These are phyloP conservation scores for Regulus satrapa DNA, from an alignment of 2,113 vertebrate genomes.

Conservation along the genomic window DNA sequence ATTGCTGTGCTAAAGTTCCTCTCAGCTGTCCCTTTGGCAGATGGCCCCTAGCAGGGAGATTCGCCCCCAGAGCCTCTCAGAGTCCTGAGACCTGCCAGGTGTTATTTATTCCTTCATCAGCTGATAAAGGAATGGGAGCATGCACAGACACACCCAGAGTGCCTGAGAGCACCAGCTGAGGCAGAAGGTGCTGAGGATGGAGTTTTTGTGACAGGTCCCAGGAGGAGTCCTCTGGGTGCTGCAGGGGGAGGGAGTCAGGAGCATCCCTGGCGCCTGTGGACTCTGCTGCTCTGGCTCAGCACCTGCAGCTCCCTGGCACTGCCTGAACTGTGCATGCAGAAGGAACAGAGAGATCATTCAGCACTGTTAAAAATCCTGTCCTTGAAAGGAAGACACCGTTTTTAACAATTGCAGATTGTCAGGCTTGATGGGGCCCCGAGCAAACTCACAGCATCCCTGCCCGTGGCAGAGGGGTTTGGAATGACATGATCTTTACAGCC, in stretches of 20 bases:
- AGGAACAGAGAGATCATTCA: background rate
- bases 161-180: background rate
- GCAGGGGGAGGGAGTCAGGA: background rate
- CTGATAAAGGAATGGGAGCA: background rate
- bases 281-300: background rate
- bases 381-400: background rate
- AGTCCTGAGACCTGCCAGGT: background rate
- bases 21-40: background rate
- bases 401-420: background rate
- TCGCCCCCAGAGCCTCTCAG: rapidly evolving
- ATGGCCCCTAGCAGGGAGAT: background rate
- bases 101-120: background rate
- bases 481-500: background rate
- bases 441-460: background rate
- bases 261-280: background rate
- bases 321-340: background rate
- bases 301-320: background rate
- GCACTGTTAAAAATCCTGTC: background rate
- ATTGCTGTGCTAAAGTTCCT: background rate
- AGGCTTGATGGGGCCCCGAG: background rate
- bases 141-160: background rate
- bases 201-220: background rate
- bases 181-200: background rate
- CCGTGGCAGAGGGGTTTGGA: background rate
- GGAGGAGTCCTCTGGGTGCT: background rate